Evolutionary conservation across 2,113 vertebrate genomes (phyloP), one percentile per base, ranked within the genome.

Genomic region (Thalassoma bifasciatum): DNA sequence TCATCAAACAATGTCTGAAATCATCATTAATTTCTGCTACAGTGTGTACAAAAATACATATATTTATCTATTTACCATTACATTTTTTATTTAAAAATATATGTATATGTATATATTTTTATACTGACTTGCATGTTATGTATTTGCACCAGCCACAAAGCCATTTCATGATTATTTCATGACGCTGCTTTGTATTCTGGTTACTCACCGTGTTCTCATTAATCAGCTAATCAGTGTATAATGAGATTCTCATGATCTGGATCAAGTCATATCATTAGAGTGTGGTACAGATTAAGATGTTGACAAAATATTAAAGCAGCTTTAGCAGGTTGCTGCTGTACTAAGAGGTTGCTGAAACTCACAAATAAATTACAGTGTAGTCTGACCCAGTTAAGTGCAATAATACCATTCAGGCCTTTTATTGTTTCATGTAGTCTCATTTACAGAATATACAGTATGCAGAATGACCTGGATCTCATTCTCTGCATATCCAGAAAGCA

Each of bases 151-250:
- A n/a, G n/a, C n/a, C n/a, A n/a, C n/a, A n/a, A n/a, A 12, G 10
- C 13, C 12, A 14, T 42, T 42, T 4, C 2, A 5, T 17, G 14
- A 7, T 67, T 64, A 38, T 30, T 50, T 57, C 63, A 21, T 21
- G 54, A 24, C 26, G 49, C 62, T 49, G 11, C 58, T 77, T 59
- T 63, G 21, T 37, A 38, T 64, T 67, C 42, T 75, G 58, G 23
- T 58, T 57, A 13, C 73, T 61, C 23, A n/a, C 56, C 46, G 24
- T 61, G 21, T 69, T 67, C 44, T 63, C 44, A n/a, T 47, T 67
- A 52, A 67, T 68, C 37, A 65, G 46, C 22, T n/a, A 8, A 50
- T 21, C 30, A 14, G n/a, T 22, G 64, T 21, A 38, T 44, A 10
- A 61, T 23, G 10, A 23, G 36, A 52, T 49, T 38, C 51, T 26